Base-by-base conservation (phyloP, 1,140 invertebrate species). In the Formica exsecta region DNA sequence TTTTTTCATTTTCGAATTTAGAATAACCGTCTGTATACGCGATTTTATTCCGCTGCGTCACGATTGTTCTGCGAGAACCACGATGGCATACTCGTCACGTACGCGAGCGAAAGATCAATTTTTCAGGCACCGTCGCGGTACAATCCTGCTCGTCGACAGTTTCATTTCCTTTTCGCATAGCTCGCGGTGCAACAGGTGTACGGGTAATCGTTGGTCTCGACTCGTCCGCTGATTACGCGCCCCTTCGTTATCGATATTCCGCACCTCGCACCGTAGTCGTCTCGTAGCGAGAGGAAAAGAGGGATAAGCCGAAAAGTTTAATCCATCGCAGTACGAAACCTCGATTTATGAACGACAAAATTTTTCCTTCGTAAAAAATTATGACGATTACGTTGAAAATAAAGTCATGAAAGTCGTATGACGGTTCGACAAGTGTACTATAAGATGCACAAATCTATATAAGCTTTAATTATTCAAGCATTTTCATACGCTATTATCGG, bases 161-260 rank as follows among this genome's bases (percentile, higher is more conserved):
- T 83, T 87, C 71, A 75, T 86, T 86, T 87, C 87, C 86, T 76
- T 73, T 88, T 88, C 80, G 85, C 86, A 51, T 83, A 68, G 51
- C 65, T 68, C 68, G 73, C 86, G 85, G 85, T 90, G 87, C 90
- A 89, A 90, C 88, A 90, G 91, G 89, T 90, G 90, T 76, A 90
- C 38, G 71, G 64, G 41, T 77, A 64, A 57, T 57, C 80, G 59
- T 77, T 68, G 83, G 29, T 76, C 57, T 66, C 61, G 59, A 44
- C 75, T 86, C 73, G 66, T 57, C 76, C 85, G 62, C 57, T 75
- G 85, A 88, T 88, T 80, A 86, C 85, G 74, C 74, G 64, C 73
- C 61, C 74, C 84, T 86, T 86, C 74, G 74, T 85, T 86, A 86
- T 85, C 86, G 62, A 75, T 73, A 73, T 84, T 86, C 59, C 29